These are phyloP conservation scores for Cygnus atratus DNA, from an alignment of 2,113 vertebrate species.

Conservation along the genomic window DNA sequence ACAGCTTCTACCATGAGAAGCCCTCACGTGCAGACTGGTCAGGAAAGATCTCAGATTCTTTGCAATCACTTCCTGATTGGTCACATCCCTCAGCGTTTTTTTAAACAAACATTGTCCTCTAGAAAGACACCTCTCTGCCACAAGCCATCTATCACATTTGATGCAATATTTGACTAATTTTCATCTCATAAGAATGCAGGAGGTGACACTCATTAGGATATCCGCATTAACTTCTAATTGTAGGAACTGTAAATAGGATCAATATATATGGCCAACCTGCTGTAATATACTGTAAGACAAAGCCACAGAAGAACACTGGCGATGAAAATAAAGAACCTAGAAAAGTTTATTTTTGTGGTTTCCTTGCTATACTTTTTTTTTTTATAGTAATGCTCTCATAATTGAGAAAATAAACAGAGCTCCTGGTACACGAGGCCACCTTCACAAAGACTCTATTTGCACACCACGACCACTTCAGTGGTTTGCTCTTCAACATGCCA, in stretches of 20 bases:
- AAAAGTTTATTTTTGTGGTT: background rate
- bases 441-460: background rate
- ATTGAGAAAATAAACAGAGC: background rate
- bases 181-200: background rate
- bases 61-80: background rate
- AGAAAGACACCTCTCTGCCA: background rate
- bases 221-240: background rate
- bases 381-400: background rate
- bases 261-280: background rate
- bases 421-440: background rate
- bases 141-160: background rate
- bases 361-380: background rate
- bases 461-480: background rate
- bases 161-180: background rate
- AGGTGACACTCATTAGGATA: background rate
- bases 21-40: background rate
- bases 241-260: background rate
- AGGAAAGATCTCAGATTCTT: background rate
- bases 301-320: background rate
- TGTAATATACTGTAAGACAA: background rate
- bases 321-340: background rate
- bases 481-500: background rate
- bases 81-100: background rate
- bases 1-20: background rate
- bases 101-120: background rate